Base-by-base conservation (phyloP, 2,888 invertebrate species). In the Ashinkailepas kermadecensis region DNA sequence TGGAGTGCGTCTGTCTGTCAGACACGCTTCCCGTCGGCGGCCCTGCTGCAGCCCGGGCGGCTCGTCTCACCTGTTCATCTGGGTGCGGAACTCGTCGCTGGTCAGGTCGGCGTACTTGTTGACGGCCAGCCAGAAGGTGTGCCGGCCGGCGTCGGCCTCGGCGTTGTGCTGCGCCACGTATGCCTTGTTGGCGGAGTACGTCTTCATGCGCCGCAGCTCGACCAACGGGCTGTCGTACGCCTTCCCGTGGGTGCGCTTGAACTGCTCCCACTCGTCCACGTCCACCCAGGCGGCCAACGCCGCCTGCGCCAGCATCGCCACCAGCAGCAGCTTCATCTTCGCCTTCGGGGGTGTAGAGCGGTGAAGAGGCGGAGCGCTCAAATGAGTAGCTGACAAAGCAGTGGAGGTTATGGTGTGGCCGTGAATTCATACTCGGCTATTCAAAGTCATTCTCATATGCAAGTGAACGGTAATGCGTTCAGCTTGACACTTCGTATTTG, bases 81-180 rank as follows among this genome's bases (percentile, higher is more conserved):
- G 25, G 70, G 39, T 39, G 70, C 39, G 25, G 70, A 70, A 39
- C 70, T 70, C 70, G 39, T 70, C 70, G 25, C 13, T 70, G 39
- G 70, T 70, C 70, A 70, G 25, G 70, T 70, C 70, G 70, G 70
- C 70, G 15, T 39, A 70, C 70, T 39, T 70, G 70, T 70, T 70
- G 70, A 70, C 15, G 25, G 15, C 70, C 70, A 70, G 70, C 15
- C 39, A 23, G 70, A 39, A 39, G 39, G 70, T 15, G 39, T 70
- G 70, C 70, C 4, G 39, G 39, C 70, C 70, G 70, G 70, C 70
- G 15, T 70, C 70, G 39, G 70, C 39, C 39, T 70, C 39, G 39
- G 70, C 70, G 39, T 70, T 70, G 70, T 70, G 70, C 39, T 39
- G 25, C 39, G 13, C 15, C 0, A 70, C 15, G 39, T 70, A 70